Evolutionary conservation across 1,140 invertebrate species (phyloP), one percentile per base, ranked within the genome.

Genomic region (Mycetomoellerius zeteki): DNA sequence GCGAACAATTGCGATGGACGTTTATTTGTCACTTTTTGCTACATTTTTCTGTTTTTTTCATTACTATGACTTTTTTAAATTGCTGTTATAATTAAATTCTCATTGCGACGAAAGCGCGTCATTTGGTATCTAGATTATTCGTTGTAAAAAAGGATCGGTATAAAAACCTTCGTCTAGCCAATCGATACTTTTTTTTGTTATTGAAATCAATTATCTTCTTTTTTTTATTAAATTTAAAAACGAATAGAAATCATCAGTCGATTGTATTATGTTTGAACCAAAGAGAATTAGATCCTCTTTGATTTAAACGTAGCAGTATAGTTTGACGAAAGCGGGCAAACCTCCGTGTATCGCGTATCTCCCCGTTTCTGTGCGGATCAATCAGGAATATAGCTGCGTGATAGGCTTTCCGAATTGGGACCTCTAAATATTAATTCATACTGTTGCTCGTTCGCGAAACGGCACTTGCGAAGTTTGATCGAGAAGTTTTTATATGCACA

Each of bases 81-180:
- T 81, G 0, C 71, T 88, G 16, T 67, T 47, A 37, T 88, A 62
- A 6, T n/a, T n/a, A n/a, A n/a, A n/a, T 56, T 50, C 6, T 64
- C 0, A 47, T 65, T 71, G 19, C 43, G 56, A 65, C 58, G 21
- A 80, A 43, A 72, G 47, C 43, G n/a, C 43, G 43, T 43, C 24
- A 85, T n/a, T 62, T 50, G 47, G 47, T 50, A 58, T 65, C 69
- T 60, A 62, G 21, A 88, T 71, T 77, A 87, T 30, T 76, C 27
- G 73, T 69, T 50, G 62, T 89, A 89, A 58, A 89, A 89, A 89
- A 89, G 69, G 50, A 60, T 80, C 14, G 43, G 43, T 76, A 67
- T 82, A 69, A 62, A 82, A 89, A 90, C 16, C 12, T 89, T 76
- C 62, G 78, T 76, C 54, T 77, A 85, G 73, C 43, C 56, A 30